Evolutionary conservation across 2,113 vertebrate genomes (phyloP).

Genomic region (Oreochromis niloticus): DNA sequence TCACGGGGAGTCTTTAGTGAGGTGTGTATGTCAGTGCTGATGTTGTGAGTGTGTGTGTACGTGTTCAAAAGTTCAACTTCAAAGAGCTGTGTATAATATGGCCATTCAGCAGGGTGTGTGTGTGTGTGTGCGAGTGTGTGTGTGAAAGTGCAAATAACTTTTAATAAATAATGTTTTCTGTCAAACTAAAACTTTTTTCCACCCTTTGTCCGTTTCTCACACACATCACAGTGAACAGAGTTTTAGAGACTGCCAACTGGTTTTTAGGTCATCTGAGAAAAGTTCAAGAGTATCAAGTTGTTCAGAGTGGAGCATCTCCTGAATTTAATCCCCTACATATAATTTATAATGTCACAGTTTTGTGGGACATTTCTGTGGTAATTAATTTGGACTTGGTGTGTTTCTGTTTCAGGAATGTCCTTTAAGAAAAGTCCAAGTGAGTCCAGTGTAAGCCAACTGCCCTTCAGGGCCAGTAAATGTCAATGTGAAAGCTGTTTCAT

Average conservation of each 20-base stretch:
- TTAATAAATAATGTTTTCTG: conserved; percentile 5
- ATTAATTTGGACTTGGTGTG: neutral
- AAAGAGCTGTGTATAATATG: conserved; percentile 25
- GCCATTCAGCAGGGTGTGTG: conserved; percentile 3
- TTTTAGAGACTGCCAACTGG: neutral
- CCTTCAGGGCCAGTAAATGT: neutral
- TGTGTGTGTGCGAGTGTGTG: neutral
- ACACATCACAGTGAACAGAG: neutral
- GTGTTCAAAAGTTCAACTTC: conserved; percentile 51
- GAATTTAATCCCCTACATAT: neutral
- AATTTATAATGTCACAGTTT: neutral
- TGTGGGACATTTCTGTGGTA: neutral
- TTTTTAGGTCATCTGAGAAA: neutral
- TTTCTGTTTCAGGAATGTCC: neutral
- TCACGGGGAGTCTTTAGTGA: conserved; percentile 25
- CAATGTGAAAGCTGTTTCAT: neutral
- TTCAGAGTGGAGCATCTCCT: neutral
- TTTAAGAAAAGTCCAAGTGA: neutral
- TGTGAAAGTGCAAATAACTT: neutral
- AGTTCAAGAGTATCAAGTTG: neutral
- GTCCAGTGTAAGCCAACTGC: neutral
- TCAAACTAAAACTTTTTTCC: neutral
- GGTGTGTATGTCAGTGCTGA: conserved; percentile 4
- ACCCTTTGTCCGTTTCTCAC: neutral
- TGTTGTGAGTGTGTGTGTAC: neutral